Base-by-base conservation (phyloP, 2,888 invertebrate genomes). In the Gerris lacustris region DNA sequence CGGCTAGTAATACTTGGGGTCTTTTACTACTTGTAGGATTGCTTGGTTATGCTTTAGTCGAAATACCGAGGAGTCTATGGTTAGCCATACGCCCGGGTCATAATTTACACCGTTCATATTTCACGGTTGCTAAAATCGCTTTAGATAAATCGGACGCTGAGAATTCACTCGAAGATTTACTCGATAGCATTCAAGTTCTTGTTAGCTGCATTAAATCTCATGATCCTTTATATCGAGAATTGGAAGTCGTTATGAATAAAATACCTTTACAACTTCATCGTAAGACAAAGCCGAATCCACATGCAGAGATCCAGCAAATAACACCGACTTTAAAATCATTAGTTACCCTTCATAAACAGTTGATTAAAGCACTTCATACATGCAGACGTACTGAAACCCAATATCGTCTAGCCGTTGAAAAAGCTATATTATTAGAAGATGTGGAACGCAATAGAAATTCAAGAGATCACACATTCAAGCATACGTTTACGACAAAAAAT, bases 1-100 rank as follows among this genome's bases (percentile, higher is more conserved):
- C 97, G 17, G 98, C 99, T 5, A 96, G 96, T 78, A 99, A 99
- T 80, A 99, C 99, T 0, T 99, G 99, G 99, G 99, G 99, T 71
- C 83, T 99, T 69, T 96, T 98, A 80, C 83, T 99, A 45, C 83
- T 99, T 67, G 94, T 99, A 67, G 82, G 99, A 43, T 83, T 99
- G 74, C 85, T 99, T 31, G 87, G 92, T 45, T 97, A 98, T 81
- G 96, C 98, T 0, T 84, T 99, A 71, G 97, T 99, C 0, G 97
- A 98, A 82, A 92, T 99, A 5, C 94, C 92, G 0, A 86, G 97
- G 72, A 90, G 88, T 75, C 82, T 96, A 63, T 99, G 97, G 96
- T 90, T 94, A 78, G 88, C 89, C 76, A 90, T 94, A 5, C 91
- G 91, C 79, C 88, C 89, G 73, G 91, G 91, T 67, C 91, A 93